Evolutionary conservation across 2,113 vertebrate genomes (phyloP).

Genomic region (Gymnocephalus cernua): DNA sequence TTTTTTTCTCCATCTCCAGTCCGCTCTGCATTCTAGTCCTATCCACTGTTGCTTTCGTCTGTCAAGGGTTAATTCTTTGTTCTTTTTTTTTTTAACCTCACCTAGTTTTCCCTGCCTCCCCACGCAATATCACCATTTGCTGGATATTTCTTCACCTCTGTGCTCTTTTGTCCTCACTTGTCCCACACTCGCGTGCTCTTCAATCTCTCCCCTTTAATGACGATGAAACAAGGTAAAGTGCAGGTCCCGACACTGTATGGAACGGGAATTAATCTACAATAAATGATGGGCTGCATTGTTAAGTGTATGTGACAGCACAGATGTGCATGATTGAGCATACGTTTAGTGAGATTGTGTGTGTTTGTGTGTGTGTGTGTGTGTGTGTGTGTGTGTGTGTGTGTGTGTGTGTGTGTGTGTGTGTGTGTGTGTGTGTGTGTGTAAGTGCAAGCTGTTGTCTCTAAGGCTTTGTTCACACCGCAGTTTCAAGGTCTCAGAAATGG

Average conservation of each 20-base stretch:
- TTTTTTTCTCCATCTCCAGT: not conserved
- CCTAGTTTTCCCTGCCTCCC: conserved; percentile 30
- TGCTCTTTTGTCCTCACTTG: conserved; percentile 37
- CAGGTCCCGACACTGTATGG: conserved; percentile 50
- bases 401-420: conserved; percentile 29
- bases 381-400: conserved; percentile 34
- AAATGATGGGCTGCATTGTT: conserved; percentile 70
- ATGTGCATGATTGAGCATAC: conserved; percentile 69
- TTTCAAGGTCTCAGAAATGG: conserved; percentile 14
- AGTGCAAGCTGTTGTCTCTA: conserved; percentile 14
- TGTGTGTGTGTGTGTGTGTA: conserved; percentile 30
- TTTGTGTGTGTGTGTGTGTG: conserved; percentile 30
- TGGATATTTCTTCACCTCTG: conserved; percentile 16
- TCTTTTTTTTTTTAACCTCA: not conserved
- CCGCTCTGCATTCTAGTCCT: conserved; percentile 27
- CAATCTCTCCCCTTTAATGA: conserved; percentile 58
- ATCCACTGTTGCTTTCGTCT: conserved; percentile 30
- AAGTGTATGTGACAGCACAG: conserved; percentile 63
- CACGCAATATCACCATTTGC: conserved; percentile 46
- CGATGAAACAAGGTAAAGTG: conserved; percentile 62
- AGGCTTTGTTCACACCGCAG: conserved; percentile 17
- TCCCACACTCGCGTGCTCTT: conserved; percentile 17
- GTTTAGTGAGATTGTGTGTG: conserved; percentile 44
- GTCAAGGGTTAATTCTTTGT: conserved; percentile 35
- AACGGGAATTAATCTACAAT: conserved; percentile 64